Conservation (phyloP, 2,888 invertebrate genomes). For the Disparrhopalites patrizii region DNA sequence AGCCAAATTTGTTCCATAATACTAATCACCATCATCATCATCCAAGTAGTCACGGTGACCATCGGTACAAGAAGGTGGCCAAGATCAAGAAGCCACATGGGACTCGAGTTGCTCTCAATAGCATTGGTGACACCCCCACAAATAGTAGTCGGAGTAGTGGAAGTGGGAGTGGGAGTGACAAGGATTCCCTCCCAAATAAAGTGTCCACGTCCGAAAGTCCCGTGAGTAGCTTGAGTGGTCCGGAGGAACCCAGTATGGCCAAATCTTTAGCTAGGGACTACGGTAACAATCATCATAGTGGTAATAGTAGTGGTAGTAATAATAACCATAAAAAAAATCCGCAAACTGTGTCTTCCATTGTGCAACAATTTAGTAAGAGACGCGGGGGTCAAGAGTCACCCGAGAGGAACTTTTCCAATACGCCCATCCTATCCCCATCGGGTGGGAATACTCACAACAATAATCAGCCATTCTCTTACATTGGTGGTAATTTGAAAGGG, state of each 20-base stretch:
- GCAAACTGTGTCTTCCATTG: constrained; percentile 54
- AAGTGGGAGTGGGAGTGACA: constrained; percentile 22
- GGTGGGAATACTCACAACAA: constrained; percentile 63
- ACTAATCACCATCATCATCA: no score
- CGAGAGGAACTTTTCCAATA: constrained; percentile 47
- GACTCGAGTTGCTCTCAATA: constrained; percentile 23
- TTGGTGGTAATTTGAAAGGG: constrained; percentile 49
- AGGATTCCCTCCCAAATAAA: constrained; percentile 20
- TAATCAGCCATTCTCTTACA: constrained; percentile 78
- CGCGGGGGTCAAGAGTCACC: constrained; percentile 55
- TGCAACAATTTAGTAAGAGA: constrained; percentile 62
- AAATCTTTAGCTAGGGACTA: constrained; percentile 17
- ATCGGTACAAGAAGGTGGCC: constrained; percentile 21
- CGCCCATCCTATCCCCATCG: constrained; percentile 52
- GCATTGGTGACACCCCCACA: constrained; percentile 28
- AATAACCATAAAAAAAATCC: constrained; percentile 11
- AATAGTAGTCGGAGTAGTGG: constrained; percentile 22
- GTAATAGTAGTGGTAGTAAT: not conserved
- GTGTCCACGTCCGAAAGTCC: constrained; percentile 30
- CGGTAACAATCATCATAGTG: no score
- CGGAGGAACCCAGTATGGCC: constrained; percentile 24
- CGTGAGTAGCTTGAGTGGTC: constrained; percentile 31
- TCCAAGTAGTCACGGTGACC: no score
- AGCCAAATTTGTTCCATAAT: constrained; percentile 24
- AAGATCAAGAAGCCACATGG: constrained; percentile 27